Base-by-base conservation (phyloP, 1,140 invertebrate genomes). In the Saxidomus purpurata region DNA sequence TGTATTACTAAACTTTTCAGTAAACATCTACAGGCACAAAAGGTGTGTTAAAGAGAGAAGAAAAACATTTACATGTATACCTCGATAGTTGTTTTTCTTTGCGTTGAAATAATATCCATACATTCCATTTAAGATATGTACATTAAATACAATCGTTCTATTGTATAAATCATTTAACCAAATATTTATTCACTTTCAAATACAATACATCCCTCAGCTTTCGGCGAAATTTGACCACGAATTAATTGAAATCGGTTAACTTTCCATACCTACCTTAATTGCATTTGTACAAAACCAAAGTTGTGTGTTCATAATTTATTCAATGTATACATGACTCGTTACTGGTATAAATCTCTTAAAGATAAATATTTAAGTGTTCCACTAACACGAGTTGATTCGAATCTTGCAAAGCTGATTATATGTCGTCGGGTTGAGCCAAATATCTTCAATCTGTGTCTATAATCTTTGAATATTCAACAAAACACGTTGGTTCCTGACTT, bases 291-390 rank as follows among this genome's bases (percentile, higher is more conserved):
- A 43, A 43, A 43, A 43, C 6, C 43, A 43, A 15, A 43, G 15
- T 15, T 59, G 52, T 59, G 52, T 22, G 19, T n/a, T 11, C 19
- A 59, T 11, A 59, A n/a, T 59, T 59, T 22, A 59, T 22, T 59
- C 8, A 11, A 22, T 59, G n/a, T 22, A 22, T n/a, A 59, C 17
- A 59, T 4, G n/a, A n/a, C n/a, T 59, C 19, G 8, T 17, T 6
- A 59, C 52, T 59, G 19, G 3, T 22, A 22, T 22, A 59, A 59
- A 59, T 59, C 52, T 59, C 15, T 22, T 22, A 17, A 59, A 59
- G 52, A 59, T 59, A 59, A 59, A 59, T 59, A 59, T 59, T 59
- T 59, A 59, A 59, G 52, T 67, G 25, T 67, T 67, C 13, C 63
- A 67, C 31, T 31, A 34, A 22, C 25, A 22, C 13, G 11, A 61